Evolutionary conservation across 2,113 vertebrate species (phyloP).

Genomic region (Dicerorhinus sumatrensis): DNA sequence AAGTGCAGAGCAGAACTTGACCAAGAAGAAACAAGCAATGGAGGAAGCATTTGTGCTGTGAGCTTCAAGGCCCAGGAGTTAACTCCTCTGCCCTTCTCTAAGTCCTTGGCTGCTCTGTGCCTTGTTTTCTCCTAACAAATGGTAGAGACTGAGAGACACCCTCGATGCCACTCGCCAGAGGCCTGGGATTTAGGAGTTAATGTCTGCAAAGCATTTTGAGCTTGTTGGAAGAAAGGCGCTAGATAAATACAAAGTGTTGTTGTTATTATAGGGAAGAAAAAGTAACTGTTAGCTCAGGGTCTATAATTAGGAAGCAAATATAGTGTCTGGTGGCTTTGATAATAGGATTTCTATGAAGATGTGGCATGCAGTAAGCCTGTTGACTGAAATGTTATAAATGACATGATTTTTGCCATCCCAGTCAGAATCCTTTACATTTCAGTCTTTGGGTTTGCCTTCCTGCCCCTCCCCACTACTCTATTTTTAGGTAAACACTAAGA

Average conservation of each 20-base stretch:
- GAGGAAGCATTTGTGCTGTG: neutral
- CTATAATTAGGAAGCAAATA: constrained; percentile 83
- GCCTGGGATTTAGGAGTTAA: constrained; percentile 75
- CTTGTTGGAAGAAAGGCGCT: constrained; percentile 77
- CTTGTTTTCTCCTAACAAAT: neutral
- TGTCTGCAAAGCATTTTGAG: constrained; percentile 73
- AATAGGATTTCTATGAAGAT: constrained; percentile 79
- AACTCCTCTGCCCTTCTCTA: neutral
- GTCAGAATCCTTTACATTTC: constrained; percentile 48
- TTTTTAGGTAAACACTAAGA: constrained; percentile 45
- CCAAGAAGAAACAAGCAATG: neutral
- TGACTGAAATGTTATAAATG: constrained; percentile 72
- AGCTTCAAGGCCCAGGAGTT: neutral
- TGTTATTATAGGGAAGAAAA: constrained; percentile 82
- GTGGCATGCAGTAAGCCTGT: constrained; percentile 70
- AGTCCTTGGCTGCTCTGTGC: neutral
- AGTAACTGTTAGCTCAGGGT: constrained; percentile 78
- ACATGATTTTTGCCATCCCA: constrained; percentile 67
- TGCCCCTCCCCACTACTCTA: neutral
- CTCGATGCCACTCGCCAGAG: neutral
- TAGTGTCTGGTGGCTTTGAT: constrained; percentile 81
- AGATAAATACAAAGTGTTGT: constrained; percentile 83
- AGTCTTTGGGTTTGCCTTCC: neutral
- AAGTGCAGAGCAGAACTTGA: neutral
- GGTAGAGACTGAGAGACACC: neutral